Conservation (phyloP, 2,113 vertebrate genomes). For the Neotoma lepida region DNA sequence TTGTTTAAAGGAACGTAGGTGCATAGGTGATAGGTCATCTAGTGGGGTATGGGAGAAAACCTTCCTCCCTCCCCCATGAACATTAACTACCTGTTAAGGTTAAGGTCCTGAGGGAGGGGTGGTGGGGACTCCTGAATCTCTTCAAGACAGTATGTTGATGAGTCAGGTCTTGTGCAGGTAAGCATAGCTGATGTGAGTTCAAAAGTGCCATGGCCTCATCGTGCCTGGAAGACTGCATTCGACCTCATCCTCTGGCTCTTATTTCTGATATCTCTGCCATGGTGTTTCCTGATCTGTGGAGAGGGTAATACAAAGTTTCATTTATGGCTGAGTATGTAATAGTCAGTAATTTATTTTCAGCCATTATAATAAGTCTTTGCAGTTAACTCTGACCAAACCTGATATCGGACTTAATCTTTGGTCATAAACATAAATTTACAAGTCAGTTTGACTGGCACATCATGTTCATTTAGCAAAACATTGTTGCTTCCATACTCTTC, state of each 20-base stretch:
- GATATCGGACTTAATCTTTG: background rate
- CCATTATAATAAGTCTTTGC: background rate
- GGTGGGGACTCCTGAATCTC: background rate
- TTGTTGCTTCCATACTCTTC: background rate
- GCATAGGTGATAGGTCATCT: background rate
- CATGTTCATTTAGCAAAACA: background rate
- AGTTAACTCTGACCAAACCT: background rate
- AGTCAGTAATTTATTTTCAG: background rate
- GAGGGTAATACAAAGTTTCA: background rate
- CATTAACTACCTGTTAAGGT: background rate
- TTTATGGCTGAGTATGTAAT: background rate
- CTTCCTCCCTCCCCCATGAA: background rate
- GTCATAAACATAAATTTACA: background rate
- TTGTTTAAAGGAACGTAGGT: background rate
- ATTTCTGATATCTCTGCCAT: background rate
- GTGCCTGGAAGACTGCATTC: background rate
- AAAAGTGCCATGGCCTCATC: background rate
- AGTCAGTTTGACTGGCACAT: background rate
- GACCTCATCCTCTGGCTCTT: background rate
- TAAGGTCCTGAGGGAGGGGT: background rate
- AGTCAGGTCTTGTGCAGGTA: background rate
- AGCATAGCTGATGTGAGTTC: background rate
- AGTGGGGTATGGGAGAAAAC: background rate
- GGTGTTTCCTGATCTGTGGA: background rate
- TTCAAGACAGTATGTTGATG: background rate